These are phyloP conservation scores for Triops cancriformis DNA, from an alignment of 1,140 invertebrate species.

Conservation along the genomic window DNA sequence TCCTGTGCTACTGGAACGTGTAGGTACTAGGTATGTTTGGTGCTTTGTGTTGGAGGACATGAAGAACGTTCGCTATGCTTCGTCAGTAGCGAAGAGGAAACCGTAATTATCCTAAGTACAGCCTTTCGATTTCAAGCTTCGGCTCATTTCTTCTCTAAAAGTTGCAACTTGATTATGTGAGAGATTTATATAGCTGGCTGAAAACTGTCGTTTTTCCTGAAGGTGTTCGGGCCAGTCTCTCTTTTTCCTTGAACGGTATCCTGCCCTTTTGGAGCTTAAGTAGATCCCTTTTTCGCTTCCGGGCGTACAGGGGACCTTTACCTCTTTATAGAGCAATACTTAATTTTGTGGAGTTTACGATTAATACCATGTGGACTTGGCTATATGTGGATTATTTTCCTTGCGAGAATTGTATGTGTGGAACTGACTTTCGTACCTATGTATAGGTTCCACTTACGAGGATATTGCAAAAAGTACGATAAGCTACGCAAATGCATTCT, in stretches of 20 bases:
- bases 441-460: too few species aligned
- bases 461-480: too few species aligned
- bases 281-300: neutral
- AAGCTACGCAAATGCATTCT: too few species aligned
- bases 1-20: neutral
- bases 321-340: neutral
- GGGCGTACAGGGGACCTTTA: neutral
- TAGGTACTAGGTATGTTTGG: neutral
- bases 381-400: too few species aligned
- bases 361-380: neutral
- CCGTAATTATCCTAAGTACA: neutral
- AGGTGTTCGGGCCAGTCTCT: neutral
- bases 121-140: neutral
- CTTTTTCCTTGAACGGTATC: neutral
- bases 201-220: neutral
- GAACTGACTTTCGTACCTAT: too few species aligned
- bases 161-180: neutral
- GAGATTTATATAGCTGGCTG: neutral
- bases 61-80: neutral
- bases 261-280: neutral
- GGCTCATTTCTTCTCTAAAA: neutral
- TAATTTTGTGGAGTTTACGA: neutral
- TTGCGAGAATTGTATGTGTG: too few species aligned
- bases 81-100: neutral
- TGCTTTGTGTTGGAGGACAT: neutral